Evolutionary conservation across 2,113 vertebrate species (phyloP), one percentile per base, ranked within the genome.

Genomic region (Crotophaga sulcirostris): DNA sequence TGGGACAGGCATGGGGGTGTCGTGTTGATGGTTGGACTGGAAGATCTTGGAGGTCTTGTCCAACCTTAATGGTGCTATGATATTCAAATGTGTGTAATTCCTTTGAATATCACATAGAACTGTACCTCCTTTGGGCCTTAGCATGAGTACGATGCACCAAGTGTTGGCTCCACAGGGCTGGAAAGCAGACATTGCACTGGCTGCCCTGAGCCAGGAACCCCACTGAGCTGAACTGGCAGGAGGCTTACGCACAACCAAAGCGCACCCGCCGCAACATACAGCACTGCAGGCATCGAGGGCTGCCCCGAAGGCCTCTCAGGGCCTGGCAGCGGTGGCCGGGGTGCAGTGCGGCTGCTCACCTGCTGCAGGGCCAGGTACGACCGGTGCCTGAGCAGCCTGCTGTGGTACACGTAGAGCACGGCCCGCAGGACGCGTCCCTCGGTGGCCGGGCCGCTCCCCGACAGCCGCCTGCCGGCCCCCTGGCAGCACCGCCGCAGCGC

Each of bases 361-460:
- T 98, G 98, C 95, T 94, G 98, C 85, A 98, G 93, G 47, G 98
- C 97, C 64, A 98, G 85, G 87, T 97, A 97, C 6, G 98, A 68
- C 64, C 97, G 98, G 89, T 98, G 98, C 45, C 23, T 97, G 54
- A 97, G 80, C 94, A 98, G 89, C 82, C 92, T 93, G 90, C 96
- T 89, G 95, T 97, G 98, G 92, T 97, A 97, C n/a, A 28, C 97
- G 75, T 98, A 98, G 8, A 98, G 94, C 60, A 98, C 5, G 2
- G 98, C 87, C 59, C 94, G 97, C 44, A 98, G 66, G 9, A 98
- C 93, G 36, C 93, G 78, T 47, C 85, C 94, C 93, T 98, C 98
- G 76, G 79, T 66, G 89, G 96, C 89, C 80, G 98, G 62, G 58
- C 78, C 60, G 2, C 45, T 66, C 40, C 74, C 97, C 52, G 74